Conservation (phyloP, 2,113 vertebrate species). For the Xiphophorus maculatus region DNA sequence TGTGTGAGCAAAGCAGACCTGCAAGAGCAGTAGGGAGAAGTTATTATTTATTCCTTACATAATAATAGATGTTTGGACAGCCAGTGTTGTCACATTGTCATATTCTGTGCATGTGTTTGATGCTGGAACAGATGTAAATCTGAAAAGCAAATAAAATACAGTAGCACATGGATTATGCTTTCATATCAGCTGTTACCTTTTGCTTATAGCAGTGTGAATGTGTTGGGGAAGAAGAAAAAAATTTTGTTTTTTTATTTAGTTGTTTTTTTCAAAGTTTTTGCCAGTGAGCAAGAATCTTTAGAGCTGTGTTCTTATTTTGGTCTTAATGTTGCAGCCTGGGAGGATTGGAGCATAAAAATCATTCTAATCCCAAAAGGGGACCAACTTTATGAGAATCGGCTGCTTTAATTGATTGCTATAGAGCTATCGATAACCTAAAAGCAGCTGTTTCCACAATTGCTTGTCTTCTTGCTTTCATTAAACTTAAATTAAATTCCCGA, state of each 20-base stretch:
- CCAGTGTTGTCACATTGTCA: conserved; percentile 78
- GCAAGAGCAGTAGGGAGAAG: conserved; percentile 73
- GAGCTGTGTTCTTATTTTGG: conserved; percentile 8
- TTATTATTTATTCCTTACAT: conserved; percentile 78
- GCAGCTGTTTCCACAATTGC: conserved; percentile 58
- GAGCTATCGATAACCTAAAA: conserved; percentile 76
- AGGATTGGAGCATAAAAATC: conserved; percentile 52
- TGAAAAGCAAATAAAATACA: conserved; percentile 62
- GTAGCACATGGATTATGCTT: conserved; percentile 62
- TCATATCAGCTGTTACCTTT: conserved; percentile 55
- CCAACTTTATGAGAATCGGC: conserved; percentile 61
- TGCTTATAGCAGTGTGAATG: conserved; percentile 38
- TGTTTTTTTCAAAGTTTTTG: conserved; percentile 31
- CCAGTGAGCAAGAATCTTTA: conserved; percentile 27
- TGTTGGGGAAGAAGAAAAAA: conserved; percentile 47
- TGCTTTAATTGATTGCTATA: conserved; percentile 79
- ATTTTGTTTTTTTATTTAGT: neutral
- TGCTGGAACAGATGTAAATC: conserved; percentile 68
- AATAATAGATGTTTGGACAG: conserved; percentile 74
- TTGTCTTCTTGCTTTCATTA: conserved; percentile 54
- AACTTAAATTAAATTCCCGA: conserved; percentile 36
- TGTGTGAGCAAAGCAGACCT: conserved; percentile 74
- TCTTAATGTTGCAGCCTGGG: conserved; percentile 41
- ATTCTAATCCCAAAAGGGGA: conserved; percentile 57
- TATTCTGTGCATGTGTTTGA: conserved; percentile 73